phyloP scores from a whole-genome alignment of 2,113 vertebrate genomes.

The Perccottus glenii region DNA sequence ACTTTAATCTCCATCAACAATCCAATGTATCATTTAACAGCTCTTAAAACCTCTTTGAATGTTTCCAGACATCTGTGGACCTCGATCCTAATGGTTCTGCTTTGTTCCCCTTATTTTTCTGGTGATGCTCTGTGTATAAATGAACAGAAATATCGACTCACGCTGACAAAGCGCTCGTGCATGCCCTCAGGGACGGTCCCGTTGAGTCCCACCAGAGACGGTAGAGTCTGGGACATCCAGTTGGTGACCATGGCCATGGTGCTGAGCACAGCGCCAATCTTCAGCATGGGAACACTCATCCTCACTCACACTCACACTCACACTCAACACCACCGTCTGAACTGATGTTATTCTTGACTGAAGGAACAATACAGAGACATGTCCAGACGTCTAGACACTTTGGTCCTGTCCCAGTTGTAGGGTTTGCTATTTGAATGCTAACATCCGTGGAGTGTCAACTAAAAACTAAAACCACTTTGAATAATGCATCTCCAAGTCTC shows the following conservation, averaged over 20 bases:
- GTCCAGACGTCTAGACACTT: not conserved
- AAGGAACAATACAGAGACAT: not conserved
- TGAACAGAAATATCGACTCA: conserved; percentile 18
- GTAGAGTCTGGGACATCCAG: conserved; percentile 97
- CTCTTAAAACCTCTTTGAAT: no score
- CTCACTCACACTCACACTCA: conserved; percentile 38
- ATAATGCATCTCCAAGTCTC: no score
- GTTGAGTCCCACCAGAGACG: conserved; percentile 90
- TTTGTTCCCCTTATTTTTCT: no score
- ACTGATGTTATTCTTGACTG: conserved; percentile 44
- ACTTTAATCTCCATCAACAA: no score
- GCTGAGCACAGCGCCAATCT: conserved; percentile 92
- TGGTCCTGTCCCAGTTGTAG: no score
- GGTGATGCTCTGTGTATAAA: no score
- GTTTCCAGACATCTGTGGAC: no score
- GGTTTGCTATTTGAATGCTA: no score
- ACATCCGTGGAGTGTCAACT: no score
- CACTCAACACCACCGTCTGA: conserved; percentile 51
- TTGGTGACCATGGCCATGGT: conserved; percentile 95
- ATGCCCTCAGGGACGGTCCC: conserved; percentile 77
- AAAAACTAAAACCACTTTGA: no score
- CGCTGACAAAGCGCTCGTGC: conserved; percentile 77
- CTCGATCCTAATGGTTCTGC: no score
- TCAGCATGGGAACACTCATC: conserved; percentile 91
- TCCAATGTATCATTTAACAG: no score